A percentile compares a stretch with the other conserved stretches of the same genome.
phyloP scores from a whole-genome alignment of 2,113 vertebrate genomes.

The Amia ocellicauda region DNA sequence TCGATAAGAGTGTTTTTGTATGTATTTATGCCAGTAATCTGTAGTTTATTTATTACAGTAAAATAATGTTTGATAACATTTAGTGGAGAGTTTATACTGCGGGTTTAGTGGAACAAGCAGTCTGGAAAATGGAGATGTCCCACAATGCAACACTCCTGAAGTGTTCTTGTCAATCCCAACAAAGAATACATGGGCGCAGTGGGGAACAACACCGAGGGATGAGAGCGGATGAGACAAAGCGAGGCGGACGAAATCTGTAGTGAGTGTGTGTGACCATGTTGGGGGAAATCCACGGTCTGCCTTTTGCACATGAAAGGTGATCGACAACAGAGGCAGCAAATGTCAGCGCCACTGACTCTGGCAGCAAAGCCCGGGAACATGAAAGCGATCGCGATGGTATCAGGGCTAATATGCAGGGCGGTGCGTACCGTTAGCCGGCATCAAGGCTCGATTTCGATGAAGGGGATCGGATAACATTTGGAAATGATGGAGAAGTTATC shows the following conservation, averaged over 20 bases:
- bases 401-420: conserved; percentile 1
- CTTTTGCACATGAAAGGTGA: background rate
- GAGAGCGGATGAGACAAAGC: no score
- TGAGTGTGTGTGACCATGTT: background rate
- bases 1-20: background rate
- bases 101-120: no score
- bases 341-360: background rate
- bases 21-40: background rate
- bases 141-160: no score
- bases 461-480: background rate
- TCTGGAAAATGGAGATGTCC: no score
- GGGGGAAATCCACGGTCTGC: background rate
- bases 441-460: background rate
- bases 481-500: conserved; percentile 13
- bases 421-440: background rate
- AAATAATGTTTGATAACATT: no score
- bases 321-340: background rate
- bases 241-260: background rate
- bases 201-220: no score
- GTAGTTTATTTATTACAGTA: background rate
- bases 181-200: no score
- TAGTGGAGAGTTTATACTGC: no score
- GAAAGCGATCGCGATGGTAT: conserved; percentile 14
- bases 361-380: conserved; percentile 2
- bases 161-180: no score